Percentiles rank a stretch among this genome's conserved stretches.
Conservation (phyloP, 2,113 vertebrate species). For the Catagonus wagneri region DNA sequence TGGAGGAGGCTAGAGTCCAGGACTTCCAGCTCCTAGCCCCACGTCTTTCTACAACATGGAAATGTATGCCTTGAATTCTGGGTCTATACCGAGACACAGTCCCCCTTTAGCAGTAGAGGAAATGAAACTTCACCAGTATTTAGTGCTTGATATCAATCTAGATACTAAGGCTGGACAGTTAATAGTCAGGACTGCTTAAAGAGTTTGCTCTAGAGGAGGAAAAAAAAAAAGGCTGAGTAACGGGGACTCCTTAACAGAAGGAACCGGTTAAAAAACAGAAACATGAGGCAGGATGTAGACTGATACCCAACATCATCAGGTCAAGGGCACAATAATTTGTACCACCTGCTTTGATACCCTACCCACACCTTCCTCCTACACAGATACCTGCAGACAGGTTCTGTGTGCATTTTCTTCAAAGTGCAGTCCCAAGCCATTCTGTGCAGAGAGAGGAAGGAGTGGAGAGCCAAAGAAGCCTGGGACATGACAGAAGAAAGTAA, state of each 20-base stretch:
- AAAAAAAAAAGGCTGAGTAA: fast-evolving
- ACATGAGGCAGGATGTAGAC: not conserved
- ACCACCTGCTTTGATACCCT: not conserved
- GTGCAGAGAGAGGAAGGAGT: not conserved
- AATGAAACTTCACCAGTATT: not conserved
- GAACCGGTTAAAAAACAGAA: not conserved
- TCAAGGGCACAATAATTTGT: not conserved
- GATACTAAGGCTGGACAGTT: not conserved
- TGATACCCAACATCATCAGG: not conserved
- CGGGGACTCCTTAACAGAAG: not conserved
- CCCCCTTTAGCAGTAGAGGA: not conserved
- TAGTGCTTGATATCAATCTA: not conserved
- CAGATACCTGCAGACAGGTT: not conserved
- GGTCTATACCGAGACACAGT: not conserved
- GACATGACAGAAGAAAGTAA: not conserved
- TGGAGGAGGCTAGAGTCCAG: not conserved
- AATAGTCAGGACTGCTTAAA: not conserved
- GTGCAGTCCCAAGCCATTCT: not conserved
- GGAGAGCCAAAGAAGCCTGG: not conserved
- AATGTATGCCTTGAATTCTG: not conserved
- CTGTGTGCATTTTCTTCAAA: not conserved
- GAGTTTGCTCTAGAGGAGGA: not conserved
- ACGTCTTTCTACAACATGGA: not conserved
- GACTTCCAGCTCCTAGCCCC: not conserved
- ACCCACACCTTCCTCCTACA: not conserved